Evolutionary conservation across 2,797 vertebrate species (phyloP).

Genomic region (Selene dorsalis): DNA sequence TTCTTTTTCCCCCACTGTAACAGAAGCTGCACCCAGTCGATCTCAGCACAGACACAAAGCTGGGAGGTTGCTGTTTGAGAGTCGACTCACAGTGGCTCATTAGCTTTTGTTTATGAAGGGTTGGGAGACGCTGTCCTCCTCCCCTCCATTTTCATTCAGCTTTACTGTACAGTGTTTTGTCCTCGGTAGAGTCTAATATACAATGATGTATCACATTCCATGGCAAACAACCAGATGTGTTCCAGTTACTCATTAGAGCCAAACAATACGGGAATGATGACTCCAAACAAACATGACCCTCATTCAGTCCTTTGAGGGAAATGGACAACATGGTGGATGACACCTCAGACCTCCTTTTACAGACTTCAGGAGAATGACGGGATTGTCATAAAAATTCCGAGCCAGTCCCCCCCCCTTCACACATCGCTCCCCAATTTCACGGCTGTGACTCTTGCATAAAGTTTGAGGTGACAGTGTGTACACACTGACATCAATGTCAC

Average conservation of each 20-base stretch:
- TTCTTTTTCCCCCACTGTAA: constrained; percentile 21
- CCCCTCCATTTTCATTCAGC: constrained; percentile 40
- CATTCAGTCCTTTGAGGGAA: constrained; percentile 53
- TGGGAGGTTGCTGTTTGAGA: constrained; percentile 42
- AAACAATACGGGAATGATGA: constrained; percentile 66
- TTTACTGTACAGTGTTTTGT: constrained; percentile 39
- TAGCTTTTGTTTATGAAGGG: constrained; percentile 66
- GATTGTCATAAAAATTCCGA: constrained; percentile 55
- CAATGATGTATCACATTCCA: constrained; percentile 69
- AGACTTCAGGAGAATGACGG: not conserved
- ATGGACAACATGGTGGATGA: constrained; percentile 36
- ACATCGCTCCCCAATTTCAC: constrained; percentile 65
- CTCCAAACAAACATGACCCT: constrained; percentile 53
- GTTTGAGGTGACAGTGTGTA: constrained; percentile 72
- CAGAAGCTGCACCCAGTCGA: not conserved
- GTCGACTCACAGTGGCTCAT: constrained; percentile 61
- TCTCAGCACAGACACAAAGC: constrained; percentile 37
- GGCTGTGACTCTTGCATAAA: constrained; percentile 70
- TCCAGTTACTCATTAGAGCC: constrained; percentile 73
- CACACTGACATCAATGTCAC: constrained; percentile 70
- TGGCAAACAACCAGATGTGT: constrained; percentile 58
- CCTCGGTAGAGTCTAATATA: constrained; percentile 56
- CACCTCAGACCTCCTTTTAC: constrained; percentile 31
- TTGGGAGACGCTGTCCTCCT: constrained; percentile 56
- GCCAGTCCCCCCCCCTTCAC: not conserved